phyloP scores from a whole-genome alignment of 1,140 invertebrate species.

The Diachasmimorpha longicaudata region DNA sequence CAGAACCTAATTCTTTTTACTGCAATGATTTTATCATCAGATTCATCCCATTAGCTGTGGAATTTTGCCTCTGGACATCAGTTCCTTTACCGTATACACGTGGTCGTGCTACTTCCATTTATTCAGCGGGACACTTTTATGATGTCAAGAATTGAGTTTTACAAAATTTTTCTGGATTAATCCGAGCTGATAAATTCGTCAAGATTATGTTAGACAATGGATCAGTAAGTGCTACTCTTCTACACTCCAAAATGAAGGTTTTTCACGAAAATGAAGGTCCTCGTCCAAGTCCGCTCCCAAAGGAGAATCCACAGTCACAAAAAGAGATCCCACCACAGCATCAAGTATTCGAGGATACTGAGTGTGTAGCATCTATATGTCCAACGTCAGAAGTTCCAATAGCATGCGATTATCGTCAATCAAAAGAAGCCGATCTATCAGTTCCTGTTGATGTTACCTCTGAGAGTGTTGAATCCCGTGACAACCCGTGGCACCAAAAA shows the following conservation, averaged over 20 bases:
- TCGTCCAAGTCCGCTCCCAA: neutral
- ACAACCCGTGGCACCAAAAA: neutral
- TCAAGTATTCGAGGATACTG: neutral
- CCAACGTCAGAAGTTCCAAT: neutral
- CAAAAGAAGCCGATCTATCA: neutral
- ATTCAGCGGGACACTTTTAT: neutral
- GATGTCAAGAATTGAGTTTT: neutral
- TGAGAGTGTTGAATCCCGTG: neutral
- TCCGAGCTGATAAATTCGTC: slow-evolving; percentile 12
- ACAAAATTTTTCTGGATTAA: neutral
- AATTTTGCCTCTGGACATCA: no score
- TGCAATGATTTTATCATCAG: slow-evolving; percentile 1
- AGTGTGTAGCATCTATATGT: neutral
- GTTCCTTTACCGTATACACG: slow-evolving; percentile 1
- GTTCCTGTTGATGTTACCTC: neutral
- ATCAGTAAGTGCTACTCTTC: neutral
- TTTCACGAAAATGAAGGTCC: slow-evolving; percentile 9
- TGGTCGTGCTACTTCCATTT: neutral
- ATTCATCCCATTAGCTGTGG: no score
- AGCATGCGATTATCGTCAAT: neutral
- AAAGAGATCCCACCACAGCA: neutral
- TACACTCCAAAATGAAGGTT: neutral
- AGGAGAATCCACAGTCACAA: neutral
- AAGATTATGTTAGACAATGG: neutral
- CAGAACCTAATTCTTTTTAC: slow-evolving; percentile 4